phyloP scores from a whole-genome alignment of 2,797 vertebrate genomes.

The Esox masquinongy region DNA sequence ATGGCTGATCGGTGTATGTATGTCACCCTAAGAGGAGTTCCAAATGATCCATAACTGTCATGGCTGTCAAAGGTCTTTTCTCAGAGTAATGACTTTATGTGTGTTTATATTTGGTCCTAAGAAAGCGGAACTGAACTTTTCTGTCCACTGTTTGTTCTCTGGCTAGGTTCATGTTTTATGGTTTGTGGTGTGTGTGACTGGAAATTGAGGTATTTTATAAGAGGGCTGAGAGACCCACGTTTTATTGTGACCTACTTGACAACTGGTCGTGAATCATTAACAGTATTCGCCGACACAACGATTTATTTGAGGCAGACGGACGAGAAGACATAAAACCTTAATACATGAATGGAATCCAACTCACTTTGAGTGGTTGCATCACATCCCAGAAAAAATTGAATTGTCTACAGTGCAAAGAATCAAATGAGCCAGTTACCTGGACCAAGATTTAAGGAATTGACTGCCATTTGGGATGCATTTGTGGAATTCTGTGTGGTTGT shows the following conservation, averaged over 20 bases:
- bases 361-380: not conserved
- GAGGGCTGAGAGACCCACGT: conserved; percentile 15
- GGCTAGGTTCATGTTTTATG: conserved; percentile 49
- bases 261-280: conserved; percentile 66
- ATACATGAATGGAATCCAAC: not conserved
- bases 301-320: conserved; percentile 29
- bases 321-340: not conserved
- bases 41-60: too few relatives aligned
- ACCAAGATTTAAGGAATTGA: too few relatives aligned
- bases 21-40: too few relatives aligned
- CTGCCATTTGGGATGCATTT: not conserved
- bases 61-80: too few relatives aligned
- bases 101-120: not conserved
- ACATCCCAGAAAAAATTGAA: not conserved
- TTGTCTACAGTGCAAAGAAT: not conserved
- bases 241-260: conserved; percentile 46
- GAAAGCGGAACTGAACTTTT: conserved; percentile 4
- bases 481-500: conserved; percentile 10
- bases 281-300: conserved; percentile 26
- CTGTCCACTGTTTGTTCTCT: conserved; percentile 26
- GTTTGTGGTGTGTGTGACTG: conserved; percentile 23
- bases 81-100: not conserved
- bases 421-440: too few relatives aligned
- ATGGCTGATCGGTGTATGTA: too few relatives aligned
- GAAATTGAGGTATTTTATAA: conserved; percentile 19